A percentile compares a stretch with the other conserved stretches of the same genome.
These are phyloP conservation scores for Corythornis madagascariensis DNA, from an alignment of 2,113 vertebrate genomes.

Conservation along the genomic window DNA sequence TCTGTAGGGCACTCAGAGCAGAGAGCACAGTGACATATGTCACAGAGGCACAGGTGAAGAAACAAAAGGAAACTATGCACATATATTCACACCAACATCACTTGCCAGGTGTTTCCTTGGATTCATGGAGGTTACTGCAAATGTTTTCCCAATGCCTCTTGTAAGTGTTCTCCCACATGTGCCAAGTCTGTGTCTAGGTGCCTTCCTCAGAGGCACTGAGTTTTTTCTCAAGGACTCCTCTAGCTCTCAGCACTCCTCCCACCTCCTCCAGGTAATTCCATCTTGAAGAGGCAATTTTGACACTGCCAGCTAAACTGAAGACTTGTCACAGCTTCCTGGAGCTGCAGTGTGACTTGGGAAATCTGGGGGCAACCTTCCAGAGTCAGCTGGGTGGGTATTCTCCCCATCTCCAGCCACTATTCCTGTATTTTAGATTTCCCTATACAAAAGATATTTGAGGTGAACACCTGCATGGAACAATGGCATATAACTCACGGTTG, in stretches of 20 bases:
- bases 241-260: neutral
- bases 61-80: neutral
- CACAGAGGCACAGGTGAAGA: neutral
- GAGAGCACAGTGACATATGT: neutral
- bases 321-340: neutral
- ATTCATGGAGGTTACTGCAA: neutral
- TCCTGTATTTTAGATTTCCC: neutral
- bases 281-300: neutral
- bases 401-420: neutral
- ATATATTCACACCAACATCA: constrained; percentile 9
- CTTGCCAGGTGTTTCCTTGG: neutral
- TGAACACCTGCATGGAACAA: neutral
- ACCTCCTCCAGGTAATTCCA: neutral
- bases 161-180: neutral
- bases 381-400: neutral
- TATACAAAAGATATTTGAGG: neutral
- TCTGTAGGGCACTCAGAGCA: neutral
- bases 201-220: neutral
- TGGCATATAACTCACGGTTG: neutral
- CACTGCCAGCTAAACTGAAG: neutral
- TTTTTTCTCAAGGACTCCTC: neutral
- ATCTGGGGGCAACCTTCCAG: neutral
- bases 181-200: accelerated
- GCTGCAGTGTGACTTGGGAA: neutral
- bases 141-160: neutral